These are phyloP conservation scores for Arrhamphus sclerolepis DNA, from an alignment of 2,797 vertebrate genomes.

Conservation along the genomic window DNA sequence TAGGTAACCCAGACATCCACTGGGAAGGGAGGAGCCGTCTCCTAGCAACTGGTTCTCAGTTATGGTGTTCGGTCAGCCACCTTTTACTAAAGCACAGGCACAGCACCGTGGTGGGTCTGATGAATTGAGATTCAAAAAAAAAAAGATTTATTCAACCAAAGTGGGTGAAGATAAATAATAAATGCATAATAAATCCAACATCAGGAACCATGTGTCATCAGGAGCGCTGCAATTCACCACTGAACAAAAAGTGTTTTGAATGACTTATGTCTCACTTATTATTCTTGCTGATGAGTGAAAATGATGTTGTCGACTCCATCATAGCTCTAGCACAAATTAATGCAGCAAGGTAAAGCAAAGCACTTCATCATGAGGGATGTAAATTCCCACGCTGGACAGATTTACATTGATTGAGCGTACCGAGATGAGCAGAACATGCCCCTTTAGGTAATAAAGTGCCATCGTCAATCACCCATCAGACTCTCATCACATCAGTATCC, in stretches of 20 bases:
- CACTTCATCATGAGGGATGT: conserved; percentile 48
- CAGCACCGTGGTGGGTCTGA: conserved; percentile 36
- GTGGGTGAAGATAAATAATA: neutral
- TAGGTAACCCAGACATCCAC: conserved; percentile 46
- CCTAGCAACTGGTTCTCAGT: conserved; percentile 76
- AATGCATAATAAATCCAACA: conserved; percentile 3
- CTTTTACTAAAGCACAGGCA: conserved; percentile 29
- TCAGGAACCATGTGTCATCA: neutral
- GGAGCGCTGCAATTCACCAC: neutral
- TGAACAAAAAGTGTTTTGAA: conserved; percentile 1
- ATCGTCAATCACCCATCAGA: conserved; percentile 64
- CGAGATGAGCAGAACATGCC: conserved; percentile 58
- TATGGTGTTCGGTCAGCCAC: conserved; percentile 43
- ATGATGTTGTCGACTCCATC: conserved; percentile 21
- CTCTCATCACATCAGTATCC: conserved; percentile 48
- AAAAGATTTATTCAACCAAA: conserved; percentile 5
- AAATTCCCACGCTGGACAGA: conserved; percentile 56
- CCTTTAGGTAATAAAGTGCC: conserved; percentile 62
- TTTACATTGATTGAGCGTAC: conserved; percentile 68
- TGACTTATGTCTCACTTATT: conserved; percentile 25
- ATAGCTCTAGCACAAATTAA: conserved; percentile 45
- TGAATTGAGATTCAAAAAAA: conserved; percentile 36
- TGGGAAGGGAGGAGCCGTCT: conserved; percentile 69
- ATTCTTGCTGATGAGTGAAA: conserved; percentile 21
- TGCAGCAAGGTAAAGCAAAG: conserved; percentile 41